A percentile compares a stretch with the other conserved stretches of the same genome.
Evolutionary conservation across 1,140 invertebrate genomes (phyloP).

Genomic region (Lasioglossum albipes): DNA sequence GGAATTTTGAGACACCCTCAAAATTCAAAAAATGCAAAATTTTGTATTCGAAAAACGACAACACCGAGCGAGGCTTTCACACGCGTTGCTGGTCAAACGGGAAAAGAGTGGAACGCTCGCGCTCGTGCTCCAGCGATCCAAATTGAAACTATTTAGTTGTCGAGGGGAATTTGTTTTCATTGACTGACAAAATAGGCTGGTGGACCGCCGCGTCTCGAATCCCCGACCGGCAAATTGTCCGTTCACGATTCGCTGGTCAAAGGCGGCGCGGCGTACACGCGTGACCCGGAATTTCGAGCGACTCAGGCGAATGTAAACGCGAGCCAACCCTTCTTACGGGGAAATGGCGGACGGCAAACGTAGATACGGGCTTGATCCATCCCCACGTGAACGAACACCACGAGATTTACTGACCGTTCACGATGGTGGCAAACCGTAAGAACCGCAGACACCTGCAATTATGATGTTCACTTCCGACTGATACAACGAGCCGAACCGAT

Average conservation of each 20-base stretch:
- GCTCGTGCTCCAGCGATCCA: too few species aligned
- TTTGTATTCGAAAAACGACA: not conserved
- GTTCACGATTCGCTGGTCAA: constrained; percentile 34
- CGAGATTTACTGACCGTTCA: constrained; percentile 43
- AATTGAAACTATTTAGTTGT: constrained; percentile 1
- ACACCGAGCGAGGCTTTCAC: not conserved
- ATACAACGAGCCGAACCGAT: not conserved
- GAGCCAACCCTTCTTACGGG: constrained; percentile 1
- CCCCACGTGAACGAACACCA: constrained; percentile 28
- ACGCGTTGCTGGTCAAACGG: not conserved
- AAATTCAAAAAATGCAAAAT: too few species aligned
- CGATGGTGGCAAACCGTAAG: constrained; percentile 48
- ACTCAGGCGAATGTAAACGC: constrained; percentile 35
- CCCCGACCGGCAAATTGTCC: constrained; percentile 1
- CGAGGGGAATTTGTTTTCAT: constrained; percentile 21
- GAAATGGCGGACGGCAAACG: constrained; percentile 23
- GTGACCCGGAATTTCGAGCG: constrained; percentile 29
- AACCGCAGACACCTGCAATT: constrained; percentile 43
- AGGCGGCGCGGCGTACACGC: constrained; percentile 6
- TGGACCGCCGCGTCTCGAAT: constrained; percentile 2
- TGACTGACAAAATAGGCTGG: constrained; percentile 1
- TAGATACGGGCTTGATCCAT: constrained; percentile 40
- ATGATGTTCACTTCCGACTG: constrained; percentile 36
- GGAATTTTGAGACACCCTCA: too few species aligned
- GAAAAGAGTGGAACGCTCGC: not conserved